Evolutionary conservation across 2,113 vertebrate genomes (phyloP).

Genomic region (Daboia siamensis): DNA sequence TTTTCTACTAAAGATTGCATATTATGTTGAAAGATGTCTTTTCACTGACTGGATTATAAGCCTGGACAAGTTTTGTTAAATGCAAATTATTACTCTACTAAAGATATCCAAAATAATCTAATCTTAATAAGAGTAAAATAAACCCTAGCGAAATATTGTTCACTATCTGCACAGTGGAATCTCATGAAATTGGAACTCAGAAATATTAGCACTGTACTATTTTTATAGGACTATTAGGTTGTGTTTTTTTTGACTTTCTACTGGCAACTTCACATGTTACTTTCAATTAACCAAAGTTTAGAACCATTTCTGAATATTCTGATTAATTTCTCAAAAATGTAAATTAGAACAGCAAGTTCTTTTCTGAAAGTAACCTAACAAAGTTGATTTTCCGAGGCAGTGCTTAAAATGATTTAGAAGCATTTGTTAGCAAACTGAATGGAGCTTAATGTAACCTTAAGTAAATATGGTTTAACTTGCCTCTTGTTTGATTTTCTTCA

Average conservation of each 20-base stretch:
- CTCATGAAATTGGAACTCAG: slow-evolving; percentile 54
- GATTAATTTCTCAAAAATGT: neutral
- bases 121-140: slow-evolving; percentile 56
- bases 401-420: slow-evolving; percentile 43
- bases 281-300: neutral
- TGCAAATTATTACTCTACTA: slow-evolving; percentile 57
- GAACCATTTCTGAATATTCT: neutral
- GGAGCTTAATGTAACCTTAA: slow-evolving; percentile 51
- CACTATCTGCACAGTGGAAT: slow-evolving; percentile 51
- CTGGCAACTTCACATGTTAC: neutral
- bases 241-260: neutral
- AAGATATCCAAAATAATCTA: slow-evolving; percentile 54
- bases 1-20: neutral
- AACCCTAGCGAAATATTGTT: slow-evolving; percentile 50
- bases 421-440: slow-evolving; percentile 52
- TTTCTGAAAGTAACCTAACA: neutral
- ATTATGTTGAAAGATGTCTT: neutral
- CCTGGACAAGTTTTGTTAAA: slow-evolving; percentile 52
- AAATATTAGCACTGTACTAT: neutral
- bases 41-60: slow-evolving; percentile 5
- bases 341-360: slow-evolving; percentile 13
- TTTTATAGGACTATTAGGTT: neutral
- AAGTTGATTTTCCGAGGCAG: neutral
- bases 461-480: slow-evolving; percentile 67
- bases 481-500: slow-evolving; percentile 99